Evolutionary conservation across 1,140 invertebrate species (phyloP), one percentile per base, ranked within the genome.

Genomic region (Aphis gossypii): DNA sequence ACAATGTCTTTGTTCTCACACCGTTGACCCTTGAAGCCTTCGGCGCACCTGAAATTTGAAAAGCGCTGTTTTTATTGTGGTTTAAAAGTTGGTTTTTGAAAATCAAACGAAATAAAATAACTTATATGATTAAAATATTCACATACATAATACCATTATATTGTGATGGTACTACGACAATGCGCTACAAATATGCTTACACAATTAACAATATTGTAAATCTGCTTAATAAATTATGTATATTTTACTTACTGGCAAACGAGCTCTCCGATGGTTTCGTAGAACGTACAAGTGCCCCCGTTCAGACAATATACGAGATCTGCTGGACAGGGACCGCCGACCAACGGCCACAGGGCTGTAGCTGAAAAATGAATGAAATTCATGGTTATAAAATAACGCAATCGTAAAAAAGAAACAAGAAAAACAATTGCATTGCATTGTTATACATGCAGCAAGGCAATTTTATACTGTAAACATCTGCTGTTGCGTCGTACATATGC

Each of bases 1-100:
- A 95, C 96, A 95, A 96, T 96, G 95, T 97, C 97, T 96, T 98
- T 98, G 95, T 96, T 97, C 96, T 98, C 97, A 96, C 98, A 98
- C 94, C 97, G 96, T 95, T 97, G 96, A 95, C 98, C 98, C 95
- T 96, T 97, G 96, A 97, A 98, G 94, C 97, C 97, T 95, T 97
- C 97, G 94, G 97, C 96, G 95, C 98, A 98, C 96, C 98, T 98
- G 96, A 8, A 97, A 97, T 7, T 76, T 21, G 2, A 84, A 83
- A 86, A 84, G 18, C 25, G 8, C 8, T 82, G 7, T 9, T 92
- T 7, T 88, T 54, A 88, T 9, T 14, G 7, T 3, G 6, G 48
- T 86, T 86, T 18, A 18, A 23, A 46, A 86, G 9, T 30, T 46
- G 3, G 11, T 86, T 86, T 86, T 25, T 44, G 21, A 87, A 46